These are phyloP conservation scores for Synanthedon formicaeformis DNA, from an alignment of 2,888 invertebrate species.

Conservation along the genomic window DNA sequence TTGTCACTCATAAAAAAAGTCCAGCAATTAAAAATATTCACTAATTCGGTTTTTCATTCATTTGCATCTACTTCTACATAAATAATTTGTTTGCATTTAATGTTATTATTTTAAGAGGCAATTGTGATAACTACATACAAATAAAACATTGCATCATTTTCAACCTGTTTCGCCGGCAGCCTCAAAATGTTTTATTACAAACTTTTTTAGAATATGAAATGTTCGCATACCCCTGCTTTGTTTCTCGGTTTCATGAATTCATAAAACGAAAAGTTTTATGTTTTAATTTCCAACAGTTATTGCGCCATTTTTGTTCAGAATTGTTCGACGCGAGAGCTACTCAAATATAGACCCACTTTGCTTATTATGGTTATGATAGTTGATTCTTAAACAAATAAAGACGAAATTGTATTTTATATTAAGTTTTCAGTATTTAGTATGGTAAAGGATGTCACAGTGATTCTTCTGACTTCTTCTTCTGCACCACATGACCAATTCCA, in stretches of 20 bases:
- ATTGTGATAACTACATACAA: constrained; percentile 5
- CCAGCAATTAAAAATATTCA: too few species aligned
- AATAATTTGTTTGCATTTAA: too few species aligned
- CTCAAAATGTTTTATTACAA: constrained; percentile 50
- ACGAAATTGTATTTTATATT: background rate
- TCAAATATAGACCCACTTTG: background rate
- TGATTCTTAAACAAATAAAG: background rate
- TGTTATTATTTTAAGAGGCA: too few species aligned
- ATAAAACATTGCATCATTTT: too few species aligned
- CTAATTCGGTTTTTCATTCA: too few species aligned
- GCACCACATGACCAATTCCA: too few species aligned
- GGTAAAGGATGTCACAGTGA: too few species aligned
- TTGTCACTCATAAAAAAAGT: too few species aligned
- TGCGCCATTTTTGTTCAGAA: constrained; percentile 18
- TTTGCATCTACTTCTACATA: too few species aligned
- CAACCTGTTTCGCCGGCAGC: constrained; percentile 19
- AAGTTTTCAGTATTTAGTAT: too few species aligned
- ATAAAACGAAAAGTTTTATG: constrained; percentile 32
- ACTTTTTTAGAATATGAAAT: constrained; percentile 46
- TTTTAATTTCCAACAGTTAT: constrained; percentile 31
- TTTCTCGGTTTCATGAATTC: constrained; percentile 44
- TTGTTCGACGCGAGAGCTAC: background rate
- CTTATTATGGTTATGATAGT: background rate
- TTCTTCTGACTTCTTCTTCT: too few species aligned
- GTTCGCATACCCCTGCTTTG: constrained; percentile 43